Evolutionary conservation across 2,797 vertebrate genomes (phyloP).

Genomic region (Phalloptychus januarius): DNA sequence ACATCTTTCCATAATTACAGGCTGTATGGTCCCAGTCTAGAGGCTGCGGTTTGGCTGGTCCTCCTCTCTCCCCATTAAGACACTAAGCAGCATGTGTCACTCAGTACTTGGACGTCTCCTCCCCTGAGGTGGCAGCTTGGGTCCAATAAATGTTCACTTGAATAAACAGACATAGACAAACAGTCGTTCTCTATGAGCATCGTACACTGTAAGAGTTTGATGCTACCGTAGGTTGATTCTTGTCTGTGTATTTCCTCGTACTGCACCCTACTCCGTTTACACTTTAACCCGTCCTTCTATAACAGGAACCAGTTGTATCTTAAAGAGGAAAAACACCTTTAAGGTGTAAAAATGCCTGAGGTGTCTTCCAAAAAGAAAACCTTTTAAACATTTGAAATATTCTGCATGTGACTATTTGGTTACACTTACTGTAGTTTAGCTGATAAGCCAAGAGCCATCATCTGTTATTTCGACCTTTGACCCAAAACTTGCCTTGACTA

Average conservation of each 20-base stretch:
- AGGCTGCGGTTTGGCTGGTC: constrained; percentile 79
- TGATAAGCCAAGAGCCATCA: constrained; percentile 13
- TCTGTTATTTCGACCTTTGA: constrained; percentile 48
- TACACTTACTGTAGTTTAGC: constrained; percentile 14
- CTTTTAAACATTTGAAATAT: neutral
- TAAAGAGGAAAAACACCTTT: neutral
- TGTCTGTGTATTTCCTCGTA: constrained; percentile 10
- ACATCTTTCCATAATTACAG: constrained; percentile 76
- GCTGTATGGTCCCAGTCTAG: constrained; percentile 70
- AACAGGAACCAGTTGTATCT: neutral
- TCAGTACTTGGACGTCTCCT: constrained; percentile 68
- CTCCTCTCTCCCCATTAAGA: constrained; percentile 76
- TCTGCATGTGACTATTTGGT: constrained; percentile 6
- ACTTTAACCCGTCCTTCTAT: neutral
- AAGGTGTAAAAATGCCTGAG: neutral
- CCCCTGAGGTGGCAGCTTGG: constrained; percentile 71
- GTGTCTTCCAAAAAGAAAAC: constrained; percentile 2
- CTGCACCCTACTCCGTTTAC: neutral
- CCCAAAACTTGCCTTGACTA: constrained; percentile 33
- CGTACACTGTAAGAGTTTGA: constrained; percentile 46
- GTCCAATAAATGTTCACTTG: constrained; percentile 63
- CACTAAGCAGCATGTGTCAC: constrained; percentile 77
- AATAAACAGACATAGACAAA: constrained; percentile 15
- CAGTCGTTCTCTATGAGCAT: neutral
- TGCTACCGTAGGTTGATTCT: constrained; percentile 47